Evolutionary conservation across 2,797 vertebrate genomes (phyloP).

Genomic region (Peromyscus aztecus): DNA sequence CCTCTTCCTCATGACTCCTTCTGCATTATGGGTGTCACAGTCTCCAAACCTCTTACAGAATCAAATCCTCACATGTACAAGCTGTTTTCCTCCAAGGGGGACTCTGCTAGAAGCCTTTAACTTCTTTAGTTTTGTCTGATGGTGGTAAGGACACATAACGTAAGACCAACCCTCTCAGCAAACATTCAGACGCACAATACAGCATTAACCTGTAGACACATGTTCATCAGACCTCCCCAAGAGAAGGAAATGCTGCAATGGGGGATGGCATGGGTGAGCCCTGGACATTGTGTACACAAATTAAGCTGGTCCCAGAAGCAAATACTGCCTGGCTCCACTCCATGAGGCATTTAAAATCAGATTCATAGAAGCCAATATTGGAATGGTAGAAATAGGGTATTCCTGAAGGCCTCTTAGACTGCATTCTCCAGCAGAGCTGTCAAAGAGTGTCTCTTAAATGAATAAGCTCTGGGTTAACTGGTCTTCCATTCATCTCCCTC

Average conservation of each 20-base stretch:
- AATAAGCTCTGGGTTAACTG: neutral
- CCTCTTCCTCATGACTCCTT: neutral
- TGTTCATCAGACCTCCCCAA: neutral
- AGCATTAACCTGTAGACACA: neutral
- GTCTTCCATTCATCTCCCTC: neutral
- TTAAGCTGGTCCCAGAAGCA: neutral
- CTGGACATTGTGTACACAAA: neutral
- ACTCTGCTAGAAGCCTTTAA: neutral
- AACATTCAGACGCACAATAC: neutral
- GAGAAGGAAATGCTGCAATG: neutral
- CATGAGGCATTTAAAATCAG: neutral
- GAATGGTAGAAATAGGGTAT: neutral
- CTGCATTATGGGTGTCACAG: fast-evolving
- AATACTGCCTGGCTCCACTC: neutral
- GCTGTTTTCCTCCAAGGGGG: neutral
- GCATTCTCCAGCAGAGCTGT: neutral
- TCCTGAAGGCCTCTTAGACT: neutral
- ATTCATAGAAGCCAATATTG: neutral
- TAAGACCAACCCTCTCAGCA: neutral
- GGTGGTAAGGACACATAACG: neutral
- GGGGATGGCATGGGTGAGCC: neutral
- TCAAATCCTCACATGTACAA: neutral
- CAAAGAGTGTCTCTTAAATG: neutral
- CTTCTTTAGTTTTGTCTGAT: neutral
- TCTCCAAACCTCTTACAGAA: neutral